Conservation (phyloP, 2,797 vertebrate genomes). For the Odontamblyopus rebecca region DNA sequence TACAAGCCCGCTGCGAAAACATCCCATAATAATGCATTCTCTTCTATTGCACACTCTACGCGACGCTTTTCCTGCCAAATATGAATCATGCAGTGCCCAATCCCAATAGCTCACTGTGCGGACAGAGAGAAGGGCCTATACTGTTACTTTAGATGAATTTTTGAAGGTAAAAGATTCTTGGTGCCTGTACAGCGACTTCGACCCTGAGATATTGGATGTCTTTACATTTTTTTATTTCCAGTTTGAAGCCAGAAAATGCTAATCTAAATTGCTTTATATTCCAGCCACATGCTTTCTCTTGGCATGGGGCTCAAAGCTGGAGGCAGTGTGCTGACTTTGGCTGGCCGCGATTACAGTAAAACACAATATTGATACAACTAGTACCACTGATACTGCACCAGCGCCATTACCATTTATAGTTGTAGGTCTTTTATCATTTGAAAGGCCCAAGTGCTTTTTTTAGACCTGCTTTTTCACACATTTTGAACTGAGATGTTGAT, state of each 20-base stretch:
- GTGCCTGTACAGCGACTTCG: slow-evolving; percentile 2
- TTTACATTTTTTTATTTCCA: slow-evolving; percentile 24
- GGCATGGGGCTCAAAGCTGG: slow-evolving; percentile 21
- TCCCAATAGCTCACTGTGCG: slow-evolving; percentile 1
- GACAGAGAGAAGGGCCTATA: neutral
- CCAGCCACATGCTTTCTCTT: slow-evolving; percentile 20
- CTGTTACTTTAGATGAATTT: slow-evolving; percentile 11
- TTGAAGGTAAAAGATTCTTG: slow-evolving; percentile 12
- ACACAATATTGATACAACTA: slow-evolving; percentile 20
- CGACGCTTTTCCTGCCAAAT: slow-evolving; percentile 33
- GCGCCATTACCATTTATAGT: slow-evolving; percentile 3
- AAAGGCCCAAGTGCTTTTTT: neutral
- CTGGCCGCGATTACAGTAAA: slow-evolving; percentile 9
- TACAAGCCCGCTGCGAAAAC: slow-evolving; percentile 46
- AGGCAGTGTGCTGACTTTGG: slow-evolving; percentile 26
- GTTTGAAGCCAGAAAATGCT: slow-evolving; percentile 20
- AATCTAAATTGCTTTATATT: slow-evolving; percentile 28
- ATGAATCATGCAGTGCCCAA: slow-evolving; percentile 33
- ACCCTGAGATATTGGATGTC: slow-evolving; percentile 16
- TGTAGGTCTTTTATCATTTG: neutral
- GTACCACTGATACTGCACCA: slow-evolving; percentile 8
- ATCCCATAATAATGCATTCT: slow-evolving; percentile 62
- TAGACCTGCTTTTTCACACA: neutral
- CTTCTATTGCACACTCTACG: slow-evolving; percentile 44
- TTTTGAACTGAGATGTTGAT: neutral